Conservation (phyloP, 37 sponge, comb jelly and placozoan species). For the Oscarella lobularis region DNA sequence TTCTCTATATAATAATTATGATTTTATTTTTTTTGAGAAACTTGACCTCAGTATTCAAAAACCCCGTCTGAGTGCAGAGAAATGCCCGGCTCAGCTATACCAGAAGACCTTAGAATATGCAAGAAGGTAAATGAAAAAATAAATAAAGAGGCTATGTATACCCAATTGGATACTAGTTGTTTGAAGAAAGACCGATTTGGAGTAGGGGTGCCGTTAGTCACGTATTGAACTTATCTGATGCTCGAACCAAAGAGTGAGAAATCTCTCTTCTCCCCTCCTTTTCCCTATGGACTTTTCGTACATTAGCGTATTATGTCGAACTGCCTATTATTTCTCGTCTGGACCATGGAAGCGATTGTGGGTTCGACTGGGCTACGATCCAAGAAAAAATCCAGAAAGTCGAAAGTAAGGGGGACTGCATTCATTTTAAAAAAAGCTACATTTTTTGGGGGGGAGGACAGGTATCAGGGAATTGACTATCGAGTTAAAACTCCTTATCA, state of each 20-base stretch:
- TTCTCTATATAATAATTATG: not conserved
- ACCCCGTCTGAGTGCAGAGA: not conserved
- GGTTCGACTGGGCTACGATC: constrained; percentile 86
- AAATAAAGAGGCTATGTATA: no score
- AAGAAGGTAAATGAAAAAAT: no score
- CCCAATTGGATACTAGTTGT: constrained; percentile 43
- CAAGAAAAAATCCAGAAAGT: constrained; percentile 34
- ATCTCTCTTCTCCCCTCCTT: no score
- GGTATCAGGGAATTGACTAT: no score
- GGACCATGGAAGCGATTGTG: constrained; percentile 81
- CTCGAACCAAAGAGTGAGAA: no score
- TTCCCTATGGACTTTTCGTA: no score
- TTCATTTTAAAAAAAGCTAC: no score
- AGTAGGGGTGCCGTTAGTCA: constrained; percentile 36
- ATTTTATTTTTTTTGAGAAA: not conserved
- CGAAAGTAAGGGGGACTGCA: constrained; percentile 30
- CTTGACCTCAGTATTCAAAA: not conserved
- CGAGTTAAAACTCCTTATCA: no score
- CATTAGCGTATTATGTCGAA: constrained; percentile 8
- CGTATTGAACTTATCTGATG: no score
- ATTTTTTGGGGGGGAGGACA: no score
- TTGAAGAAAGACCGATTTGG: constrained; percentile 81
- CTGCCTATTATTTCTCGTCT: constrained; percentile 54
- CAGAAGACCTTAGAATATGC: no score
- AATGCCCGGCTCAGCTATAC: no score